Percentiles rank a stretch among this genome's conserved stretches.
Evolutionary conservation across 2,113 vertebrate species (phyloP).

Genomic region (Rhynchopsitta pachyrhyncha): DNA sequence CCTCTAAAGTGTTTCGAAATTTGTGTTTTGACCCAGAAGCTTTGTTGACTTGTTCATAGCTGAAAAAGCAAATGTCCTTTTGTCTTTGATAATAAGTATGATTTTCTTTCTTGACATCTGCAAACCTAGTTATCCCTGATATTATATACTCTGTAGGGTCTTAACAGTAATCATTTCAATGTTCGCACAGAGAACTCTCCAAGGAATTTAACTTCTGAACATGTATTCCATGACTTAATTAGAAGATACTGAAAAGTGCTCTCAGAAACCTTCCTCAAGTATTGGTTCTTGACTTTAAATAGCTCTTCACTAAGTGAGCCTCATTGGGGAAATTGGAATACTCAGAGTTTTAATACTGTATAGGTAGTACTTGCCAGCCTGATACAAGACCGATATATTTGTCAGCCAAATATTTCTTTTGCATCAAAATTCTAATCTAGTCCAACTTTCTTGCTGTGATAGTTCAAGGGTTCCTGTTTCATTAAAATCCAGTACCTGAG

Average conservation of each 20-base stretch:
- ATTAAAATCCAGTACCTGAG: not conserved
- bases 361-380: not conserved
- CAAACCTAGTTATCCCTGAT: not conserved
- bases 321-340: not conserved
- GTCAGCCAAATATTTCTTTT: not conserved
- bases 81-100: not conserved
- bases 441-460: not conserved
- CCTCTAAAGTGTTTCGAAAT: not conserved
- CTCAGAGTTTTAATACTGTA: not conserved
- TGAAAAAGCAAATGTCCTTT: not conserved
- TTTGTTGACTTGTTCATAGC: not conserved
- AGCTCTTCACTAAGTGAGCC: not conserved
- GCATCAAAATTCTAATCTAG: not conserved
- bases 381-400: not conserved
- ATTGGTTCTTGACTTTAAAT: not conserved
- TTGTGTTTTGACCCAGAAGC: not conserved
- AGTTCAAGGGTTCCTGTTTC: not conserved
- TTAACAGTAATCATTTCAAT: not conserved
- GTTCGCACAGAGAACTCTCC: not conserved
- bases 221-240: not conserved
- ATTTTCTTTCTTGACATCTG: not conserved
- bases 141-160: not conserved
- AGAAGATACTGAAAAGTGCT: not conserved
- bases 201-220: slow-evolving; percentile 3
- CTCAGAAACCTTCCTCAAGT: not conserved